Evolutionary conservation across 2,888 invertebrate species (phyloP), one percentile per base, ranked within the genome.

Genomic region (Gastracanthus pulcherrimus): DNA sequence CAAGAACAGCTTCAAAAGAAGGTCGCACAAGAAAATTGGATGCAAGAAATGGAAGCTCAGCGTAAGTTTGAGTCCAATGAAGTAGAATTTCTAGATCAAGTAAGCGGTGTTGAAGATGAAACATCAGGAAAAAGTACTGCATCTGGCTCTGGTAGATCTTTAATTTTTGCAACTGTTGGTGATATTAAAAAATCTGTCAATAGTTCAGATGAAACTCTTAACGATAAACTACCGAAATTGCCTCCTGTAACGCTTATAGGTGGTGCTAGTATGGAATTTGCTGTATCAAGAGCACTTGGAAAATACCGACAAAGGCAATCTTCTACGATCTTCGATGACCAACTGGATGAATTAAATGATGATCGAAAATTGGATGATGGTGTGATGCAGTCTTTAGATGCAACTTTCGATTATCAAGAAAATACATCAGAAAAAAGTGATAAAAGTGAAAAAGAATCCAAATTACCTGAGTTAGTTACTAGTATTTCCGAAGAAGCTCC

Each of bases 251-350:
- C 92, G 9, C 87, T 93, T 13, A 89, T 91, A 85, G 93, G 94
- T 82, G 94, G 95, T 26, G 94, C 95, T 19, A 95, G 96, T 11
- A 96, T 96, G 94, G 97, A 97, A 89, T 97, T 97, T 91, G 96
- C 96, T 0, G 97, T 96, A 0, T 96, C 96, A 0, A 92, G 96
- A 88, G 96, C 96, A 0, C 92, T 97, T 31, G 96, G 96, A 31
- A 96, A 96, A 91, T 97, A 96, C 89, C 93, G 96, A 64, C 93
- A 96, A 85, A 93, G 95, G 83, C 95, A 96, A 86, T 95, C 95
- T 41, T 94, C 95, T 19, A 94, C 95, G 23, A 92, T 95, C 69
- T 95, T 95, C 48, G 95, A 96, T 86, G 96, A 96, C 83, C 95
- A 94, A 51, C 9, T 45, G 0, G 76, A 78, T 26, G 69, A 51